Percentiles rank a stretch among this genome's conserved stretches.
Evolutionary conservation across 2,888 invertebrate species (phyloP).

Genomic region (Polydrusus tereticollis): DNA sequence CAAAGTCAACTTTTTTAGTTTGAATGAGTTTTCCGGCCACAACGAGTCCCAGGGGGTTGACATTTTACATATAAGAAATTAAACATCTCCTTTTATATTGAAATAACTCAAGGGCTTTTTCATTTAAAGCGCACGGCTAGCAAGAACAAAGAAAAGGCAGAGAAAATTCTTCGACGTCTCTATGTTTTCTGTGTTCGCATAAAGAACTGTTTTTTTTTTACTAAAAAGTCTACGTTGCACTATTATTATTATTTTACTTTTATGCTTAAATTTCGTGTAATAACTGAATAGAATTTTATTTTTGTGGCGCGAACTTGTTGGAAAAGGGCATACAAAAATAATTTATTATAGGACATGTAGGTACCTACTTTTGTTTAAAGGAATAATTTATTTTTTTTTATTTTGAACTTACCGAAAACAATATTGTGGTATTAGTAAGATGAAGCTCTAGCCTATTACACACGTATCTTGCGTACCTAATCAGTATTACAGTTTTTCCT

Average conservation of each 20-base stretch:
- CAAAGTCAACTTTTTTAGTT: conserved; percentile 1
- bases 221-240: conserved; percentile 16
- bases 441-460: too few species aligned
- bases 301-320: not conserved
- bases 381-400: too few species aligned
- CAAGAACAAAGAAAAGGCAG: conserved; percentile 42
- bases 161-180: conserved; percentile 30
- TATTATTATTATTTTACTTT: conserved; percentile 23
- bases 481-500: too few species aligned
- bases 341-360: too few species aligned
- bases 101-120: conserved; percentile 48
- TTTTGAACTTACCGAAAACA: too few species aligned
- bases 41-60: conserved; percentile 12
- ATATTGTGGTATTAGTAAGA: too few species aligned
- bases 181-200: conserved; percentile 29
- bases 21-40: not conserved
- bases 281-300: not conserved
- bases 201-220: conserved; percentile 26
- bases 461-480: too few species aligned
- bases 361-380: too few species aligned
- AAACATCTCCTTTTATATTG: conserved; percentile 50
- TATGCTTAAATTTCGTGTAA: conserved; percentile 10
- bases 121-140: conserved; percentile 41
- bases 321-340: too few species aligned
- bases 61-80: conserved; percentile 49